phyloP scores from a whole-genome alignment of 2,113 vertebrate genomes.

The Xiphophorus maculatus region DNA sequence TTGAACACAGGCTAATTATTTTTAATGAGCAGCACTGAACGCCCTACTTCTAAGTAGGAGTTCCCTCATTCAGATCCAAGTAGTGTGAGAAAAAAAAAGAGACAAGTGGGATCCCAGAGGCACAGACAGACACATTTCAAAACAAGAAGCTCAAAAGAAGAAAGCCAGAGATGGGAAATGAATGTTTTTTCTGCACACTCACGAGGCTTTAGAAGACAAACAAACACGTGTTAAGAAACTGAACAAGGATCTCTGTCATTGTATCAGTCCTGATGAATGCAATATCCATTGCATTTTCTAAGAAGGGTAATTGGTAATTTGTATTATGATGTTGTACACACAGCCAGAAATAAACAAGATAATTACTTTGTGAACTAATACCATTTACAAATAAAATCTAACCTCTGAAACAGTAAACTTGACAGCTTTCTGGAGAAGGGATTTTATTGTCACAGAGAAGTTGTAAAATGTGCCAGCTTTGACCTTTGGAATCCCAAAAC shows the following conservation, averaged over 20 bases:
- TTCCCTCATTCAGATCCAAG: conserved; percentile 44
- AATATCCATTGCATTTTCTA: neutral
- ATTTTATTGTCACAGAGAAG: conserved; percentile 1
- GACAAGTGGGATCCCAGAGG: conserved; percentile 53
- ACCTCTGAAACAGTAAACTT: neutral
- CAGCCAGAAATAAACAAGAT: neutral
- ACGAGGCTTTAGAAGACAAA: conserved; percentile 40
- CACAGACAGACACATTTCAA: conserved; percentile 20
- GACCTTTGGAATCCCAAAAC: conserved; percentile 23
- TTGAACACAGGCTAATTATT: conserved; percentile 76
- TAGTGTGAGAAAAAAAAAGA: conserved; percentile 28
- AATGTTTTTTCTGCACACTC: conserved; percentile 9
- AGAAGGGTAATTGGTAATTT: neutral
- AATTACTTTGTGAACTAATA: neutral
- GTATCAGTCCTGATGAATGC: conserved; percentile 3
- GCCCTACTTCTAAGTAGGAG: conserved; percentile 62
- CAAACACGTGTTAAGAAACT: conserved; percentile 6
- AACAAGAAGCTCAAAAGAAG: conserved; percentile 36
- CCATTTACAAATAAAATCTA: neutral
- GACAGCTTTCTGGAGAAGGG: conserved; percentile 1
- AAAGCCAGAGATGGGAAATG: conserved; percentile 10
- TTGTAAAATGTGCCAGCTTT: conserved; percentile 12
- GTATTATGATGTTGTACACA: neutral
- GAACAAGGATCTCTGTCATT: neutral
- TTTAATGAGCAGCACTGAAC: conserved; percentile 69